Evolutionary conservation across 2,888 invertebrate genomes (phyloP).

Genomic region (Tetragonisca angustula): DNA sequence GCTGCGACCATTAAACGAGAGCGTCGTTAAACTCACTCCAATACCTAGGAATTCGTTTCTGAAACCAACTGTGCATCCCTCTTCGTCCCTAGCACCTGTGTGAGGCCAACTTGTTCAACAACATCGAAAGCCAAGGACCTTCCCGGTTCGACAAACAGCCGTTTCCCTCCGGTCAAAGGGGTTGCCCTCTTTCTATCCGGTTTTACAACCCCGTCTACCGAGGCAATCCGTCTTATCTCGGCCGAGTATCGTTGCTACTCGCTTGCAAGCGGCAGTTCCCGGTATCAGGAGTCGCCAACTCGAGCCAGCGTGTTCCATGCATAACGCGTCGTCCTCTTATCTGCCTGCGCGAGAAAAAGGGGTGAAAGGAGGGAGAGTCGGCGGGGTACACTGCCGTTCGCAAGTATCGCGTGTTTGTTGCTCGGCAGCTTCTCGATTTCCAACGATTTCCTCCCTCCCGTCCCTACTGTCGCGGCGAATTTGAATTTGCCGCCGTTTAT

Average conservation of each 20-base stretch:
- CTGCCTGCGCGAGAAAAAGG: background rate
- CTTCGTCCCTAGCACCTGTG: background rate
- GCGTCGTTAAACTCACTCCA: background rate
- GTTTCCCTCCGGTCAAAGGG: slow-evolving; percentile 17
- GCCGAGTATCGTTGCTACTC: slow-evolving; percentile 18
- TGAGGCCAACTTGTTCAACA: background rate
- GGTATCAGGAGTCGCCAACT: slow-evolving; percentile 35
- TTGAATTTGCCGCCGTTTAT: too few relatives aligned
- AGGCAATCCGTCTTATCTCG: slow-evolving; percentile 47
- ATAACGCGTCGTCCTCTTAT: slow-evolving; percentile 46
- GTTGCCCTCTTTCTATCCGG: slow-evolving; percentile 5
- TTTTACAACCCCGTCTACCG: background rate
- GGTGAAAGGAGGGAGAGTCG: background rate
- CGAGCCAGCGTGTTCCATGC: slow-evolving; percentile 27
- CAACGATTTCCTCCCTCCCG: too few relatives aligned
- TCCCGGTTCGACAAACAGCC: slow-evolving; percentile 1
- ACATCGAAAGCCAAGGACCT: background rate
- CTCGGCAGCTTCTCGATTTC: too few relatives aligned
- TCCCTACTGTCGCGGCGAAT: too few relatives aligned
- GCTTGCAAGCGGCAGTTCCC: slow-evolving; percentile 1
- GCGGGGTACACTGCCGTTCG: background rate
- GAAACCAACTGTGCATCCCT: background rate
- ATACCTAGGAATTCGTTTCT: background rate
- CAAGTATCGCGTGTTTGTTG: background rate
- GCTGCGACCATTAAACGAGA: background rate